Evolutionary conservation across 1,140 invertebrate genomes (phyloP).

Genomic region (Bombus confusus): DNA sequence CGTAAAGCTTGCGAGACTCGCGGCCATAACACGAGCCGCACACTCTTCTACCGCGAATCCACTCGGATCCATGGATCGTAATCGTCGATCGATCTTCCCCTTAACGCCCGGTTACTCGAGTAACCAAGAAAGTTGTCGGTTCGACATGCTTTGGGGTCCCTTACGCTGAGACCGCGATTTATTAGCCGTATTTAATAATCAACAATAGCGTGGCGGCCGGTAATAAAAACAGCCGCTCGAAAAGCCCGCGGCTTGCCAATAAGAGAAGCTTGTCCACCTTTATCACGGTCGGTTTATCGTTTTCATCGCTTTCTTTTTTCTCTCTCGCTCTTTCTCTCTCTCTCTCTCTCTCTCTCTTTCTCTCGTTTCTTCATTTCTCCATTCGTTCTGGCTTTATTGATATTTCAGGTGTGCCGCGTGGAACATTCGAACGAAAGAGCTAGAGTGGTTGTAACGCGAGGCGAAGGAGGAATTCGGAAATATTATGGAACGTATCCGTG

Average conservation of each 20-base stretch:
- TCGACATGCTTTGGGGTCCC: slow-evolving; percentile 28
- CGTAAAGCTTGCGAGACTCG: slow-evolving; percentile 48
- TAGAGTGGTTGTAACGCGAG: no score
- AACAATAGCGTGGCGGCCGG: neutral
- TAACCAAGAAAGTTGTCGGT: slow-evolving; percentile 46
- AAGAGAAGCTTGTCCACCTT: slow-evolving; percentile 6
- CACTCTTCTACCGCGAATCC: neutral
- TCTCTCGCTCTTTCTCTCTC: neutral
- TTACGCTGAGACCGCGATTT: slow-evolving; percentile 3
- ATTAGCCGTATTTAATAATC: slow-evolving; percentile 47
- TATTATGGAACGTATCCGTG: neutral
- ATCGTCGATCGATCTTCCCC: slow-evolving; percentile 58
- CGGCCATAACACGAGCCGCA: neutral
- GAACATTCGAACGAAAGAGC: neutral
- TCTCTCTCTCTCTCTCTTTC: neutral
- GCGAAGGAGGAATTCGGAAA: neutral
- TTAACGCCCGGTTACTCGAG: slow-evolving; percentile 37
- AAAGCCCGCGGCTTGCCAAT: neutral
- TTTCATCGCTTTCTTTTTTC: neutral
- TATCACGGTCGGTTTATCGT: slow-evolving; percentile 9
- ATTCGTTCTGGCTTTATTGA: neutral
- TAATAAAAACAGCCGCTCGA: slow-evolving; percentile 2
- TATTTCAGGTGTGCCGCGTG: neutral
- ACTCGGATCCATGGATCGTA: slow-evolving; percentile 49
- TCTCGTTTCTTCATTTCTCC: neutral